phyloP scores from a whole-genome alignment of 2,888 invertebrate species.

The Mamestra brassicae region DNA sequence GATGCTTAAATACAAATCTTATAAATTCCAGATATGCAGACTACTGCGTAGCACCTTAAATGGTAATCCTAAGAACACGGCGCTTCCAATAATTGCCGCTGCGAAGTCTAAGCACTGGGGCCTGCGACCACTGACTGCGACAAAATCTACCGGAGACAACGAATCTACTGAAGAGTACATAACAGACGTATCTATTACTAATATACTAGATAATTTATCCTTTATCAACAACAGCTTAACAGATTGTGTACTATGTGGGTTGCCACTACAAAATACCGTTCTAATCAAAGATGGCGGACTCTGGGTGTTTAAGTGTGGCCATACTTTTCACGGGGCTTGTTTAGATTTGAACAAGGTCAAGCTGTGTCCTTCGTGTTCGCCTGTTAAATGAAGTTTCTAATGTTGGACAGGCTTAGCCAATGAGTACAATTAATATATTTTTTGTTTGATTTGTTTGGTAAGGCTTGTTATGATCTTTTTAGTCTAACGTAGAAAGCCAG shows the following conservation, averaged over 20 bases:
- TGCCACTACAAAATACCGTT: constrained; percentile 91
- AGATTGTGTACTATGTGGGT: constrained; percentile 90
- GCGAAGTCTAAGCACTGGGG: constrained; percentile 90
- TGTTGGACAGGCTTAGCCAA: constrained; percentile 6
- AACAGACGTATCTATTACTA: constrained; percentile 69
- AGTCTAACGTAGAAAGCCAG: constrained; percentile 22
- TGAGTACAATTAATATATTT: constrained; percentile 47
- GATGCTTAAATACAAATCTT: neutral
- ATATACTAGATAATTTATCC: constrained; percentile 76
- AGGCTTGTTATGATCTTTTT: constrained; percentile 41
- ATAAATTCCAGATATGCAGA: constrained; percentile 80
- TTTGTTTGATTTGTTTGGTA: constrained; percentile 29
- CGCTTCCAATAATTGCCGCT: constrained; percentile 84
- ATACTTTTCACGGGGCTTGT: constrained; percentile 92
- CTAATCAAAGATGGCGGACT: constrained; percentile 91
- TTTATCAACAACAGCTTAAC: constrained; percentile 71
- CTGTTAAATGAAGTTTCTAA: constrained; percentile 64
- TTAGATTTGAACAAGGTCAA: constrained; percentile 90
- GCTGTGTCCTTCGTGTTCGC: constrained; percentile 84
- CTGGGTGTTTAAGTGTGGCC: constrained; percentile 92
- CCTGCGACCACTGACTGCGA: constrained; percentile 72
- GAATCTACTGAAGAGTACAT: constrained; percentile 51
- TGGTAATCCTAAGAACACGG: constrained; percentile 82
- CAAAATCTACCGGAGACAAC: constrained; percentile 24
- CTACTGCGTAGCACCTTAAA: constrained; percentile 78